phyloP scores from a whole-genome alignment of 2,113 vertebrate genomes.

The Urocitellus parryii region DNA sequence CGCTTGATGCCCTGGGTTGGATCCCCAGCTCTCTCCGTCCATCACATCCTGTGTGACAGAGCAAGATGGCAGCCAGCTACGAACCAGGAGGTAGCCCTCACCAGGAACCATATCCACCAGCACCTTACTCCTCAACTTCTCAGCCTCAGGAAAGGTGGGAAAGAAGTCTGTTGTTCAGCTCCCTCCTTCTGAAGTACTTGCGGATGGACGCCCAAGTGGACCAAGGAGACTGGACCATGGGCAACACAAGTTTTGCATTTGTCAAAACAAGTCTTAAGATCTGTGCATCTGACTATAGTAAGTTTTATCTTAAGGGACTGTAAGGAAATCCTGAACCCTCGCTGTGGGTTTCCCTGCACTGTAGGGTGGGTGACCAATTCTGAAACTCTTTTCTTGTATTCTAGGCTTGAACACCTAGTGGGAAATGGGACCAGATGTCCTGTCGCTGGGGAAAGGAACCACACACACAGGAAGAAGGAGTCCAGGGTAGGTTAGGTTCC shows the following conservation, averaged over 20 bases:
- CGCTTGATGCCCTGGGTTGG: neutral
- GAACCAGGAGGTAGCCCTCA: neutral
- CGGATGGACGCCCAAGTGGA: neutral
- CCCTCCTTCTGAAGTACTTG: neutral
- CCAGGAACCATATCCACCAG: neutral
- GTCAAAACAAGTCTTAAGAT: slow-evolving; percentile 2
- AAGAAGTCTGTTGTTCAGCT: neutral
- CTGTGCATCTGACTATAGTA: neutral
- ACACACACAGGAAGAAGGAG: neutral
- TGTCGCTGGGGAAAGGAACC: neutral
- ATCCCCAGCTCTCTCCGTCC: neutral
- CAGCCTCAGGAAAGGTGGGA: neutral
- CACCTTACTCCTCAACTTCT: neutral
- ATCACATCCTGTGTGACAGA: neutral
- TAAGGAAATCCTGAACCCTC: neutral
- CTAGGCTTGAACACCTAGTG: neutral
- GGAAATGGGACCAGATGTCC: neutral
- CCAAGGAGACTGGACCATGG: neutral
- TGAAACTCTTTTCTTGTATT: neutral
- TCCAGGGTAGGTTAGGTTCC: neutral
- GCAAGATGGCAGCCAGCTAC: neutral
- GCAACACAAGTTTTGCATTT: neutral
- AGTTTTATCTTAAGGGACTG: neutral
- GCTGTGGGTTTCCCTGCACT: neutral
- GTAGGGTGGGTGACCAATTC: neutral